phyloP scores from a whole-genome alignment of 30 jellyfish, hydroid and myxozoan species.

The Turritopsis rubra region DNA sequence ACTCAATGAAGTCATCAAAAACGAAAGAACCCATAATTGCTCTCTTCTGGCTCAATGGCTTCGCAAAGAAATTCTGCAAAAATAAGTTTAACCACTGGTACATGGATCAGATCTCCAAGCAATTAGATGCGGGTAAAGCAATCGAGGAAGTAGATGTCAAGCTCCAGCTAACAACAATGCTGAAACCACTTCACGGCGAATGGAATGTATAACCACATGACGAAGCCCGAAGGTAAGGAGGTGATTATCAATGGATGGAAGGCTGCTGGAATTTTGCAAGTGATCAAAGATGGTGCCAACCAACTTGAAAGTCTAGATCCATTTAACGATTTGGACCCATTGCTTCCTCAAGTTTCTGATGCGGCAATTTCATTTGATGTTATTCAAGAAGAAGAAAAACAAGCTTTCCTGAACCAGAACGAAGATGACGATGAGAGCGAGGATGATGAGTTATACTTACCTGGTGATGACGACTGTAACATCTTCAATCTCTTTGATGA shows the following conservation, averaged over 20 bases:
- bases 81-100: constrained; percentile 9
- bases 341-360: too few relatives aligned
- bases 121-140: constrained; percentile 7
- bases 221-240: constrained; percentile 8
- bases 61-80: constrained; percentile 1
- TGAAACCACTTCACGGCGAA: constrained; percentile 5
- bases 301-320: too few relatives aligned
- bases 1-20: too few relatives aligned
- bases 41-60: too few relatives aligned
- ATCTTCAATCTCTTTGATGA: background rate
- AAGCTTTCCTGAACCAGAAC: too few relatives aligned
- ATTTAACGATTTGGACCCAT: too few relatives aligned
- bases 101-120: background rate
- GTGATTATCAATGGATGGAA: constrained; percentile 14
- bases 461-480: background rate
- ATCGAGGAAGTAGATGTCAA: constrained; percentile 1
- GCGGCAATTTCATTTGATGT: too few relatives aligned
- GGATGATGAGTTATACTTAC: too few relatives aligned
- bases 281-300: background rate
- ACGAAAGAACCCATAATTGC: too few relatives aligned
- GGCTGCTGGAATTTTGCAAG: constrained; percentile 19
- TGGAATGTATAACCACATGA: constrained; percentile 6
- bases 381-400: too few relatives aligned
- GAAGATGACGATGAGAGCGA: too few relatives aligned
- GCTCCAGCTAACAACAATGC: constrained; percentile 7